Percentiles rank a stretch among this genome's conserved stretches.
Conservation (phyloP, 2,113 vertebrate genomes). For the Mormyrus iriodes region DNA sequence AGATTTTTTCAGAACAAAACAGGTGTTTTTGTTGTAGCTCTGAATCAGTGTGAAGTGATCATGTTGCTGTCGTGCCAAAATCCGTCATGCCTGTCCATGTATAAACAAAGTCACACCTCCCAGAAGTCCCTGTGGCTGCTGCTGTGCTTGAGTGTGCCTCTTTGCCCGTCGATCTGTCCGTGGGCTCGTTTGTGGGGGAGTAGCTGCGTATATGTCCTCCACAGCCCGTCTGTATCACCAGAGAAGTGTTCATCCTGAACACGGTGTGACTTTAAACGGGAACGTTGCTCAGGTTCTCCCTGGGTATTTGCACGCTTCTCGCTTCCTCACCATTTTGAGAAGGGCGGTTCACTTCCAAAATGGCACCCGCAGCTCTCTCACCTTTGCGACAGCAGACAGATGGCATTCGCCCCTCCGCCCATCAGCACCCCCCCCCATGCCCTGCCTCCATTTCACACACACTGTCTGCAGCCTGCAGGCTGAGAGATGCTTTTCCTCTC, state of each 20-base stretch:
- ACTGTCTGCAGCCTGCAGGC: slow-evolving; percentile 8
- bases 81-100: background rate
- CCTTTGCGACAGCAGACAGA: background rate
- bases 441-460: background rate
- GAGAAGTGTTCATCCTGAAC: background rate
- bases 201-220: background rate
- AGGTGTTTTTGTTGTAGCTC: background rate
- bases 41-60: background rate
- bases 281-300: background rate
- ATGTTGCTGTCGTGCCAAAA: background rate
- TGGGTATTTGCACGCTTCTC: background rate
- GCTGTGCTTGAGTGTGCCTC: background rate
- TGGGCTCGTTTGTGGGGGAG: background rate
- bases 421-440: background rate
- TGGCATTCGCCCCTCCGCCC: slow-evolving; percentile 11
- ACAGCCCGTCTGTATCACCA: background rate
- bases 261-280: background rate
- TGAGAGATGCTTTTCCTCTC: fast-evolving
- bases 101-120: background rate
- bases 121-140: background rate
- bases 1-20: too few relatives aligned
- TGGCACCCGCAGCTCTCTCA: slow-evolving; percentile 2
- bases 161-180: background rate
- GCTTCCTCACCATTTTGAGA: slow-evolving; percentile 6
- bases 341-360: slow-evolving; percentile 17